Conservation (phyloP, 23 tunicate species). For the Aplidium turbinatum region DNA sequence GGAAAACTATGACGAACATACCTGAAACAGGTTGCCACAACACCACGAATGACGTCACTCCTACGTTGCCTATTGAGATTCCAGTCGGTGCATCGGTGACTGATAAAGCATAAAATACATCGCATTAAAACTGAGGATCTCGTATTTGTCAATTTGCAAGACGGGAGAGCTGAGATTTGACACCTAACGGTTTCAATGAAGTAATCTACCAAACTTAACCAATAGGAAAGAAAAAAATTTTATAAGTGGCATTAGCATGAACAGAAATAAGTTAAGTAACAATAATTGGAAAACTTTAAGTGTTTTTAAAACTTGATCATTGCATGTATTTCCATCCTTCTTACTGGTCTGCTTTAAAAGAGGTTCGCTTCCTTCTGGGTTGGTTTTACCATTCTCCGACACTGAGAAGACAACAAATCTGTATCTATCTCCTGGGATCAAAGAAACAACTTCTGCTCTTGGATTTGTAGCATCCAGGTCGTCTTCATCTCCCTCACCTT, state of each 20-base stretch:
- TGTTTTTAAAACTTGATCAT: too few species aligned
- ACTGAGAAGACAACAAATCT: conserved; percentile 31
- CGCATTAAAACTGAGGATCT: too few species aligned
- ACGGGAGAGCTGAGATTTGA: too few species aligned
- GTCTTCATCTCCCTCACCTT: neutral
- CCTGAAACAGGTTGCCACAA: conserved; percentile 46
- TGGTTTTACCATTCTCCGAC: conserved; percentile 30
- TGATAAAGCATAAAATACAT: too few species aligned
- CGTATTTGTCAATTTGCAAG: too few species aligned
- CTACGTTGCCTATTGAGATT: conserved; percentile 17
- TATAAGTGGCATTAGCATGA: too few species aligned
- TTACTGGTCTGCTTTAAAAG: conserved; percentile 39
- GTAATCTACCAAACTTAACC: too few species aligned
- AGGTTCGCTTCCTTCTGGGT: conserved; percentile 52
- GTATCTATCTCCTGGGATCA: conserved; percentile 41
- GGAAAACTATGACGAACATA: neutral
- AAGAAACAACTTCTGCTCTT: neutral
- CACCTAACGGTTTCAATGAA: too few species aligned
- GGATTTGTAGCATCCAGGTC: neutral
- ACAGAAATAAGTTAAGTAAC: too few species aligned
- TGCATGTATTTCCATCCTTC: too few species aligned
- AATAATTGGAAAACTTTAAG: too few species aligned
- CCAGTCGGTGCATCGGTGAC: conserved; percentile 54
- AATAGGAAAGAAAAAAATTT: too few species aligned
- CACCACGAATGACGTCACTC: conserved; percentile 40